These are phyloP conservation scores for Drosophila nr. perissopoda DNA, from an alignment of 2,888 invertebrate genomes.

Conservation along the genomic window DNA sequence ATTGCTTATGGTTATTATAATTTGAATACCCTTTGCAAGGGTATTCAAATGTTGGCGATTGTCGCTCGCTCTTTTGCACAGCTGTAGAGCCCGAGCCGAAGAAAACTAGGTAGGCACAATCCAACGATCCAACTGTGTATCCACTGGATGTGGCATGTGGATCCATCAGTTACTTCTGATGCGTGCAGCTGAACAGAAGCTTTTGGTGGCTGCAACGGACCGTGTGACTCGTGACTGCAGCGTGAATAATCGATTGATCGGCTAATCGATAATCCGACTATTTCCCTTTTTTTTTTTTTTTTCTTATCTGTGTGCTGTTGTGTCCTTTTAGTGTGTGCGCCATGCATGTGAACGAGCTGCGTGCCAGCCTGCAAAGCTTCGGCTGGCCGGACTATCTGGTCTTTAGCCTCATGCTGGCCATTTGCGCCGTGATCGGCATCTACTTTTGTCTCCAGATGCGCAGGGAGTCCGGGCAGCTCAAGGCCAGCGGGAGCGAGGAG, in stretches of 20 bases:
- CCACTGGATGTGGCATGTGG: conserved; percentile 27
- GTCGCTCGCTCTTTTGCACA: conserved; percentile 3
- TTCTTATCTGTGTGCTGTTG: conserved; percentile 7
- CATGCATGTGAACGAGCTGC: conserved; percentile 84
- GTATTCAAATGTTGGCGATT: conserved; percentile 17
- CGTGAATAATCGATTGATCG: conserved; percentile 3
- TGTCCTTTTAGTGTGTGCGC: conserved; percentile 7
- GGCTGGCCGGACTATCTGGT: conserved; percentile 91
- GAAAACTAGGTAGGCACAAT: conserved; percentile 15
- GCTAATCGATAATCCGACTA: not conserved
- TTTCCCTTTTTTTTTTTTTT: not conserved
- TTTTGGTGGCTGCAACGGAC: conserved; percentile 9
- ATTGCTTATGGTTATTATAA: not conserved
- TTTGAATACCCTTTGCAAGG: not conserved
- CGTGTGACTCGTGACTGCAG: conserved; percentile 2
- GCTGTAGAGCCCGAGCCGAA: conserved; percentile 27
- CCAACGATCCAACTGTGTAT: conserved; percentile 10
- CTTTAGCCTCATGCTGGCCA: conserved; percentile 90
- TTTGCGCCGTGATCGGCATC: conserved; percentile 92
- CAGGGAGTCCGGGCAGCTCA: conserved; percentile 83
- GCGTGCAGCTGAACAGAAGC: conserved; percentile 67
- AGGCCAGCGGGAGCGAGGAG: conserved; percentile 81
- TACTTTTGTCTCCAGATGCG: conserved; percentile 91
- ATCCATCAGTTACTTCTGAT: conserved; percentile 59
- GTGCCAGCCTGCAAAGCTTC: conserved; percentile 87